Evolutionary conservation across 2,797 vertebrate genomes (phyloP).

Genomic region (Liasis olivaceus): DNA sequence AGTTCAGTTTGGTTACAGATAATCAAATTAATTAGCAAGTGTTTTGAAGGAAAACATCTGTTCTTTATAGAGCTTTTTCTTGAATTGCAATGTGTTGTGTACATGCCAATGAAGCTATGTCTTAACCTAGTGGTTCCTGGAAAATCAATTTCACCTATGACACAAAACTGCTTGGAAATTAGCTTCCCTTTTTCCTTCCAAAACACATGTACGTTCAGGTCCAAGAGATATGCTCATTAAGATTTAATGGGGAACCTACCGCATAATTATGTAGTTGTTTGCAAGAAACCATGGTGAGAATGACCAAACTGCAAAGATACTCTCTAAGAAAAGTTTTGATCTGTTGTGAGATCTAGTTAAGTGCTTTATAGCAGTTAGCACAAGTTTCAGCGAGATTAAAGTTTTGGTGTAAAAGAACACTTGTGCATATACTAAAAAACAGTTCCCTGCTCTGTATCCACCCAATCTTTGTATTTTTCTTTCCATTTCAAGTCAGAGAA

Average conservation of each 20-base stretch:
- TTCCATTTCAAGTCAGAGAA: not conserved
- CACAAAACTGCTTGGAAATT: not conserved
- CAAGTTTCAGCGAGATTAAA: not conserved
- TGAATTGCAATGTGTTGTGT: not conserved
- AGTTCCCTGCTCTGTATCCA: not conserved
- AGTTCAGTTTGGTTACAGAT: not conserved
- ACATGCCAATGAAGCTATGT: not conserved
- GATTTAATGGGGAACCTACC: too few relatives aligned
- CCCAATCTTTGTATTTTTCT: not conserved
- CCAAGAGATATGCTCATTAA: not conserved
- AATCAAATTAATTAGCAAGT: not conserved
- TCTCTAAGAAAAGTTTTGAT: not conserved
- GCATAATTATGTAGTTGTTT: not conserved
- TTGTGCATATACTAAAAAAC: not conserved
- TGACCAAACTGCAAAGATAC: not conserved
- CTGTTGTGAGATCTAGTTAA: not conserved
- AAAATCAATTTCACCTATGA: not conserved
- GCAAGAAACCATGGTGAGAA: not conserved
- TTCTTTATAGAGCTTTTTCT: not conserved
- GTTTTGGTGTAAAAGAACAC: not conserved
- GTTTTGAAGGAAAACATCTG: not conserved
- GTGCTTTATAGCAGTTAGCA: not conserved
- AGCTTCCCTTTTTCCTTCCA: not conserved
- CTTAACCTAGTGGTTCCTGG: not conserved
- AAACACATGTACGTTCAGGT: not conserved